Base-by-base conservation (phyloP, 2,113 vertebrate genomes). In the Leucopternis melanops region DNA sequence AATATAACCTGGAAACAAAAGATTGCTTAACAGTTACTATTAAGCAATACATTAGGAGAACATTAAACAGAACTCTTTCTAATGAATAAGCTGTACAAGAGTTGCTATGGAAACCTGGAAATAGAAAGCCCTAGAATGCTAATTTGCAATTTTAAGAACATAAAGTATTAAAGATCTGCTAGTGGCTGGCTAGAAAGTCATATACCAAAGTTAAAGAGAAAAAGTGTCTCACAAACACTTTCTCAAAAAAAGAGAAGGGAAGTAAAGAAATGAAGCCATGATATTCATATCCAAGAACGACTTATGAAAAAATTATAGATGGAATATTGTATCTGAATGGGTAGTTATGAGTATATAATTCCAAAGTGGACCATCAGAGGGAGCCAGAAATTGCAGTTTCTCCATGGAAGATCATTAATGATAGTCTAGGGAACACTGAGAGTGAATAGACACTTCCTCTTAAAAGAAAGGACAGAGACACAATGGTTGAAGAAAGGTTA, bases 1-100 rank as follows among this genome's bases (percentile, higher is more conserved):
- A 99, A 99, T 99, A 99, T 99, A 98, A 99, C 99, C 99, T 99
- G 98, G 98, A 99, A 99, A 99, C 99, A 99, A 99, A 99, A 99
- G 99, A 98, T 98, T 99, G 98, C 98, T 99, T 98, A 98, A 98
- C 98, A 98, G 98, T 99, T 98, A 98, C 98, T 99, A 99, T 98
- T 98, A 98, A 98, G 98, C 98, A 98, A 99, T 99, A 99, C 99
- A 99, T 99, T 99, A 99, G 99, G 98, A 98, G 98, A 99, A n/a
- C n/a, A 99, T 99, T 99, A 99, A 99, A 99, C 97, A 99, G 98
- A 99, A 98, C 96, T 98, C 98, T 99, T 98, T 98, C 98, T 98
- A 98, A 98, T 98, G 97, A 98, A 93, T 94, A 98, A 97, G 97
- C 97, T 96, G 82, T 97, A 97, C 97, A 97, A 95, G 91, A 88